Evolutionary conservation across 1,140 invertebrate genomes (phyloP).

Genomic region (Papilio dardanus): DNA sequence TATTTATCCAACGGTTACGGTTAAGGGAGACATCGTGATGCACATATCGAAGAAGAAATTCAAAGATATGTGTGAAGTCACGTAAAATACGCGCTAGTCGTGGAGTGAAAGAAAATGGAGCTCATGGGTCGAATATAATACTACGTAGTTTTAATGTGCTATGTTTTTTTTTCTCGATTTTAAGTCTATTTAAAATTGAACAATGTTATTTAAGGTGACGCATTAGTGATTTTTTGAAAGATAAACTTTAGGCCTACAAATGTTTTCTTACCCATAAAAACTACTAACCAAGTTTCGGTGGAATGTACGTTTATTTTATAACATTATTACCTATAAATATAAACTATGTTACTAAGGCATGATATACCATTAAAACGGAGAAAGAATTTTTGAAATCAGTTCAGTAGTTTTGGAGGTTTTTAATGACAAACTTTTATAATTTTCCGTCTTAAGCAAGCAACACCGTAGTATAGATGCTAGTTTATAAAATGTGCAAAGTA

Average conservation of each 20-base stretch:
- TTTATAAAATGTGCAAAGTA: neutral
- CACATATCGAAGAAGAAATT: too few relatives aligned
- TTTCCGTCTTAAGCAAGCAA: neutral
- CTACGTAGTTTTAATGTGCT: neutral
- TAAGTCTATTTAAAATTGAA: neutral
- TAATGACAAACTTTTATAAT: neutral
- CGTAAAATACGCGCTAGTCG: too few relatives aligned
- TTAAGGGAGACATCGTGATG: too few relatives aligned
- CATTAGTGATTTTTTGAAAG: neutral
- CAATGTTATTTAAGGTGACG: slow-evolving; percentile 1
- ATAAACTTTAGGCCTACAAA: neutral
- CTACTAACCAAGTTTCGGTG: too few relatives aligned
- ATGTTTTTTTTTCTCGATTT: neutral
- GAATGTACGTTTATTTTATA: too few relatives aligned
- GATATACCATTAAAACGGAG: neutral
- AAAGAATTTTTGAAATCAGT: neutral
- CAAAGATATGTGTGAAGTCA: too few relatives aligned
- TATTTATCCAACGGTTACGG: too few relatives aligned
- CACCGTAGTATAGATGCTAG: neutral
- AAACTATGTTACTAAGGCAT: neutral
- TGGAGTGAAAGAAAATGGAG: too few relatives aligned
- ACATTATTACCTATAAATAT: neutral
- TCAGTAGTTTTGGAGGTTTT: neutral
- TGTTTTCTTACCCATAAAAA: too few relatives aligned
- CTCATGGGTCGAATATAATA: too few relatives aligned